phyloP scores from a whole-genome alignment of 1,140 invertebrate species.

The Macrosteles quadrilineatus region DNA sequence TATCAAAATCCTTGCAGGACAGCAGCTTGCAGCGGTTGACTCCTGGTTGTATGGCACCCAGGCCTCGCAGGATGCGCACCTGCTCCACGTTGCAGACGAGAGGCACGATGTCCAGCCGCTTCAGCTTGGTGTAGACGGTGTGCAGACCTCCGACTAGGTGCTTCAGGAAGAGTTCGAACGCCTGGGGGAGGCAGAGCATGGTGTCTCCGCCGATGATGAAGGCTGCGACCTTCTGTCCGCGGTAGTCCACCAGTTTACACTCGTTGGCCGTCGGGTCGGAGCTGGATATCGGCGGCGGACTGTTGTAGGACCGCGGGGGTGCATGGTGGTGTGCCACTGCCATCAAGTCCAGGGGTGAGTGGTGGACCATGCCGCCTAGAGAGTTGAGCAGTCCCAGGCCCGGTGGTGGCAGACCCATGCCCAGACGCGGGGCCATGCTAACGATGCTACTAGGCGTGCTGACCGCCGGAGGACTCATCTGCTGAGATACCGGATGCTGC shows the following conservation, averaged over 20 bases:
- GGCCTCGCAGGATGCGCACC: constrained; percentile 93
- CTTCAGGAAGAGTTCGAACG: constrained; percentile 98
- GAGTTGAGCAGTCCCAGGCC: constrained; percentile 75
- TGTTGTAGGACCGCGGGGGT: constrained; percentile 80
- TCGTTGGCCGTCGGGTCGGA: constrained; percentile 93
- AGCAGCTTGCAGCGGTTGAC: constrained; percentile 99
- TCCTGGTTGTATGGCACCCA: constrained; percentile 98
- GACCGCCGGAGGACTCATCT: constrained; percentile 60
- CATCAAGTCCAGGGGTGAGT: constrained; percentile 57
- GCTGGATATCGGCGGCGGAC: constrained; percentile 85
- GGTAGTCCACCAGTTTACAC: constrained; percentile 95
- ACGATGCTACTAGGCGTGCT: constrained; percentile 56
- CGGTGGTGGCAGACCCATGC: constrained; percentile 69
- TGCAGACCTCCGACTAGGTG: constrained; percentile 97
- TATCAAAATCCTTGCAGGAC: constrained; percentile 98
- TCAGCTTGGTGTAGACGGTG: constrained; percentile 98
- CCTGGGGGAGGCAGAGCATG: constrained; percentile 97
- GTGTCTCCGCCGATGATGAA: constrained; percentile 96
- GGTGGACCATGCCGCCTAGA: constrained; percentile 62
- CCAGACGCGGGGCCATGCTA: constrained; percentile 56
- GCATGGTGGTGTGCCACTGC: constrained; percentile 66
- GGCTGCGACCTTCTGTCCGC: constrained; percentile 95
- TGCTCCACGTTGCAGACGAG: constrained; percentile 99
- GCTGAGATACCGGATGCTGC: constrained; percentile 52
- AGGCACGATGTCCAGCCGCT: constrained; percentile 96